These are phyloP conservation scores for Bedellia somnulentella DNA, from an alignment of 2,888 invertebrate species.

Conservation along the genomic window DNA sequence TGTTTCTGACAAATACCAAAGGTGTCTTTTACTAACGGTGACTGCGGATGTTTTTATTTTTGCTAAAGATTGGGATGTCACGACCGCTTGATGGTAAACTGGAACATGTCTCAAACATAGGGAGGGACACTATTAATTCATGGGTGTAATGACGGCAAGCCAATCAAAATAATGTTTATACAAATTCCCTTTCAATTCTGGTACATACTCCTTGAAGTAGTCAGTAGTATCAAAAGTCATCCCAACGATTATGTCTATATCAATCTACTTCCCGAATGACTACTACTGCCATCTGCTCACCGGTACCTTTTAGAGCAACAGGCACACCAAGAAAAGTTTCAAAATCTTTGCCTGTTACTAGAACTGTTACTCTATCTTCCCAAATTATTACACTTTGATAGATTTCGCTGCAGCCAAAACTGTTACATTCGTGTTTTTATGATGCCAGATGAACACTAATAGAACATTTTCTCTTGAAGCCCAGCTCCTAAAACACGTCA, in stretches of 20 bases:
- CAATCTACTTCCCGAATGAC: slow-evolving; percentile 1
- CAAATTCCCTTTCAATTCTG: neutral
- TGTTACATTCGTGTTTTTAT: too few species aligned
- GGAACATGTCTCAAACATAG: neutral
- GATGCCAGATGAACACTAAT: too few species aligned
- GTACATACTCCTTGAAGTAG: neutral
- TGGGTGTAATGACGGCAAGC: slow-evolving; percentile 1
- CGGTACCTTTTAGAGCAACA: too few species aligned
- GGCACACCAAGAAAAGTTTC: too few species aligned
- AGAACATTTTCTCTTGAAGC: too few species aligned
- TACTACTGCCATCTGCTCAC: slow-evolving; percentile 3
- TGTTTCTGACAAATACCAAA: slow-evolving; percentile 1
- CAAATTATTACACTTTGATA: too few species aligned
- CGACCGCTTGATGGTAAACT: neutral
- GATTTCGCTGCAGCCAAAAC: too few species aligned
- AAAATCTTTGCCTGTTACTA: too few species aligned
- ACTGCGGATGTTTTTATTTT: neutral
- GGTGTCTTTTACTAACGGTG: neutral
- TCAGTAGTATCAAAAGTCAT: slow-evolving; percentile 4
- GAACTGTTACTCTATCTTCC: too few species aligned
- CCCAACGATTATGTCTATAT: neutral
- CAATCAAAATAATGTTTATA: neutral
- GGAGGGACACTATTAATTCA: neutral
- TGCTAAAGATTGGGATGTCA: neutral
- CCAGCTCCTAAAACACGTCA: too few species aligned